phyloP scores from a whole-genome alignment of 1,140 invertebrate genomes.

The Lamellibrachia luymesi region DNA sequence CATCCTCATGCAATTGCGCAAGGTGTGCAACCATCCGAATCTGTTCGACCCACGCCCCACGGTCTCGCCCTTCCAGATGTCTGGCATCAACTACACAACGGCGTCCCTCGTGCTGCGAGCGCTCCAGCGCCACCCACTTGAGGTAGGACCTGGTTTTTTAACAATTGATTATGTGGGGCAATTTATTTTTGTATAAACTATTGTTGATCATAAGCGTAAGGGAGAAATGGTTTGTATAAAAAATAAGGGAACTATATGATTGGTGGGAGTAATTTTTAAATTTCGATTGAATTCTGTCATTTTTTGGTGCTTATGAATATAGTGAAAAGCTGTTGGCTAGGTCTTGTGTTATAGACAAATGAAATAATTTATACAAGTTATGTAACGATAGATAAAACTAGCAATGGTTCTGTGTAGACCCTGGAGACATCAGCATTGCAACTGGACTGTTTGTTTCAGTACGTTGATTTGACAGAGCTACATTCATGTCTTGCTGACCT shows the following conservation, averaged over 20 bases:
- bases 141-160: conserved; percentile 59
- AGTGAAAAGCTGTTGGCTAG: no score
- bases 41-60: conserved; percentile 96
- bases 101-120: conserved; percentile 67
- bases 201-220: no score
- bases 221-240: no score
- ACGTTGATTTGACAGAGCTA: conserved; percentile 68
- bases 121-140: conserved; percentile 76
- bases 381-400: background rate
- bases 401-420: background rate
- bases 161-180: no score
- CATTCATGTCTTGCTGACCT: conserved; percentile 74
- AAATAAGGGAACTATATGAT: no score
- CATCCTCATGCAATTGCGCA: conserved; percentile 97
- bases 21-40: conserved; percentile 99
- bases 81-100: conserved; percentile 70
- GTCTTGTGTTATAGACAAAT: background rate
- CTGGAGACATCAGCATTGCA: background rate
- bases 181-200: no score
- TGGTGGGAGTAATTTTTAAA: no score
- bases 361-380: background rate
- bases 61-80: conserved; percentile 89
- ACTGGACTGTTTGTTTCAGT: conserved; percentile 60
- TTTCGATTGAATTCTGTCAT: background rate
- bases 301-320: background rate